Conservation (phyloP, 2,888 invertebrate genomes). For the Troides helena region DNA sequence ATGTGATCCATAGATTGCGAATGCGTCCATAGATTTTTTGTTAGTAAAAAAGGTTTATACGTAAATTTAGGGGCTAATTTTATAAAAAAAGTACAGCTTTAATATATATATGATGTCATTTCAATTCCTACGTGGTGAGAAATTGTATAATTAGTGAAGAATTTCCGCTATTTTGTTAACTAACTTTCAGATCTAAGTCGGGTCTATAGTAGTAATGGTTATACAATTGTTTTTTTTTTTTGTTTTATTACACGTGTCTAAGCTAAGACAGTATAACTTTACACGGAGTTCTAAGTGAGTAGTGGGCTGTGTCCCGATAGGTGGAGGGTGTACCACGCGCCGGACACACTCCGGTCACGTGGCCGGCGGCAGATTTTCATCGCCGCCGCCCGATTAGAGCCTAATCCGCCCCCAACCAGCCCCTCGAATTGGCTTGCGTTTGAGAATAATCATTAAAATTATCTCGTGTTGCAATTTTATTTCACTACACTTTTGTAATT, state of each 20-base stretch:
- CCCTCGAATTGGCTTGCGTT: conserved; percentile 61
- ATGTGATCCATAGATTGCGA: too few species aligned
- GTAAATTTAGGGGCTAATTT: too few species aligned
- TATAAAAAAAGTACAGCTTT: too few species aligned
- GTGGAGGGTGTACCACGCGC: conserved; percentile 29
- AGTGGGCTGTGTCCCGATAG: conserved; percentile 11
- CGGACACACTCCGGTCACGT: conserved; percentile 39
- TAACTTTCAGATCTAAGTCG: too few species aligned
- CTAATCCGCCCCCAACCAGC: conserved; percentile 67
- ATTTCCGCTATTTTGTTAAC: too few species aligned
- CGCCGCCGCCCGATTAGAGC: conserved; percentile 70
- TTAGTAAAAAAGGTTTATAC: too few species aligned
- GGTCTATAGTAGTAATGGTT: too few species aligned
- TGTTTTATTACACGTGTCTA: neutral
- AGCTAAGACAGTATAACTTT: conserved; percentile 6
- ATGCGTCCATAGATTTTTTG: too few species aligned
- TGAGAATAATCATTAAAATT: conserved; percentile 62
- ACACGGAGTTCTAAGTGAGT: conserved; percentile 7
- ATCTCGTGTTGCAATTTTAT: conserved; percentile 69
- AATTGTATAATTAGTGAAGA: too few species aligned
- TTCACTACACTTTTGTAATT: conserved; percentile 49
- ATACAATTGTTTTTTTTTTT: too few species aligned
- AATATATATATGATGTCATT: too few species aligned
- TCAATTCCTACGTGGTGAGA: too few species aligned
- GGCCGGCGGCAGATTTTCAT: conserved; percentile 70